A percentile compares a stretch with the other conserved stretches of the same genome.
These are phyloP conservation scores for Drosophila diplacantha DNA, from an alignment of 2,888 invertebrate species.

Conservation along the genomic window DNA sequence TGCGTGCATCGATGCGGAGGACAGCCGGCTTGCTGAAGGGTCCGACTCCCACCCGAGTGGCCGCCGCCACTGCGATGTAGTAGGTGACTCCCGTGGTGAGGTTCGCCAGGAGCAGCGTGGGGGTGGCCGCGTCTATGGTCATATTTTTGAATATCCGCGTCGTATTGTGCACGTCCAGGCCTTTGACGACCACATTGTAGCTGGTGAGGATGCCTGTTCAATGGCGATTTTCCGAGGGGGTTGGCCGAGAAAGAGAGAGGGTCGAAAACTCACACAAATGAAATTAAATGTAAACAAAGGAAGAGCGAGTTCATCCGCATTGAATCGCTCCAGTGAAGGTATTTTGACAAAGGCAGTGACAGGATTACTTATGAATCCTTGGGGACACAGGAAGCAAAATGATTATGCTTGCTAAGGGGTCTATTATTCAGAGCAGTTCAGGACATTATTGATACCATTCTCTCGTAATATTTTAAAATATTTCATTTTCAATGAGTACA, in stretches of 20 bases:
- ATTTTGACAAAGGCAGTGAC: constrained; percentile 23
- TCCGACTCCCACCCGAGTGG: constrained; percentile 88
- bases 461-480: not conserved
- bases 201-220: constrained; percentile 82
- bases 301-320: constrained; percentile 20
- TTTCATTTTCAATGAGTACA: too few species aligned
- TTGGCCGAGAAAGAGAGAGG: constrained; percentile 8
- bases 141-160: constrained; percentile 83
- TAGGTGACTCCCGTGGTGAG: constrained; percentile 90
- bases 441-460: too few species aligned
- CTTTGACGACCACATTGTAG: constrained; percentile 85
- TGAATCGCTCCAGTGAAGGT: constrained; percentile 9
- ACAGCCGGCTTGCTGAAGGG: constrained; percentile 86
- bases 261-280: constrained; percentile 39
- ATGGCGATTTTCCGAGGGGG: constrained; percentile 5
- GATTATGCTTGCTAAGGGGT: too few species aligned
- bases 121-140: constrained; percentile 84
- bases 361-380: constrained; percentile 13
- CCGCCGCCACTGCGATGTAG: constrained; percentile 89
- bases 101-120: constrained; percentile 87
- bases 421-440: not conserved
- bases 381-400: not conserved
- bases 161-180: constrained; percentile 80
- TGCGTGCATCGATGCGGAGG: constrained; percentile 81
- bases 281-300: constrained; percentile 60